These are phyloP conservation scores for Oryzias dopingdopingensis DNA, from an alignment of 2,797 vertebrate species.

Conservation along the genomic window DNA sequence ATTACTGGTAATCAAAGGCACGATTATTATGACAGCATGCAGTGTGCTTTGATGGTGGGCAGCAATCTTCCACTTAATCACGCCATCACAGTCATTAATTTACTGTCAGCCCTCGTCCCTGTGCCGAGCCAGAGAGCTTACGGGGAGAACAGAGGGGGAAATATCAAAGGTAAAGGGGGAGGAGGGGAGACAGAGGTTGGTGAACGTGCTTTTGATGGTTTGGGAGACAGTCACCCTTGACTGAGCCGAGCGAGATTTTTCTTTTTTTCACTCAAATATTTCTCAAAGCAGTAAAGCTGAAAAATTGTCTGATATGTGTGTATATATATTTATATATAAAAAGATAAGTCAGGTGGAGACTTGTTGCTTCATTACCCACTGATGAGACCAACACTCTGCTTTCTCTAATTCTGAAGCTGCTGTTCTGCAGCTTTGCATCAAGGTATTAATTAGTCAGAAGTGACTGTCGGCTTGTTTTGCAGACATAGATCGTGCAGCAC, in stretches of 20 bases:
- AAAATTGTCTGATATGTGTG: constrained; percentile 21
- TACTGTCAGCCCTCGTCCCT: constrained; percentile 75
- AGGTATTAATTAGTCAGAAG: constrained; percentile 55
- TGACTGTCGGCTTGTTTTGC: constrained; percentile 45
- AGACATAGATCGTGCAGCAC: constrained; percentile 33
- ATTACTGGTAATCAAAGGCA: constrained; percentile 69
- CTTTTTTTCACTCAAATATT: constrained; percentile 8
- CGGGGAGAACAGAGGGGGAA: constrained; percentile 64
- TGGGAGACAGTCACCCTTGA: constrained; percentile 30
- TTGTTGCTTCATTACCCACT: constrained; percentile 36
- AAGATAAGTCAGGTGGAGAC: constrained; percentile 13
- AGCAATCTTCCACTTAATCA: constrained; percentile 79
- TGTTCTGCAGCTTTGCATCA: constrained; percentile 28
- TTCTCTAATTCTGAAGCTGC: constrained; percentile 42
- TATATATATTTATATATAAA: background rate
- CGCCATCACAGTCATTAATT: constrained; percentile 78
- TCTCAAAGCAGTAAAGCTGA: constrained; percentile 27
- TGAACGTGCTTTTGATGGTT: constrained; percentile 46
- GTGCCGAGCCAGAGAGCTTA: constrained; percentile 66
- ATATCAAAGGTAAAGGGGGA: constrained; percentile 23
- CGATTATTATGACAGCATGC: constrained; percentile 70
- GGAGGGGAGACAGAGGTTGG: constrained; percentile 24
- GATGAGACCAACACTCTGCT: constrained; percentile 40
- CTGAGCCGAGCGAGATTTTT: constrained; percentile 29
- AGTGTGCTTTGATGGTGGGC: constrained; percentile 71